Evolutionary conservation across 2,797 vertebrate species (phyloP).

Genomic region (Thamnophis elegans): DNA sequence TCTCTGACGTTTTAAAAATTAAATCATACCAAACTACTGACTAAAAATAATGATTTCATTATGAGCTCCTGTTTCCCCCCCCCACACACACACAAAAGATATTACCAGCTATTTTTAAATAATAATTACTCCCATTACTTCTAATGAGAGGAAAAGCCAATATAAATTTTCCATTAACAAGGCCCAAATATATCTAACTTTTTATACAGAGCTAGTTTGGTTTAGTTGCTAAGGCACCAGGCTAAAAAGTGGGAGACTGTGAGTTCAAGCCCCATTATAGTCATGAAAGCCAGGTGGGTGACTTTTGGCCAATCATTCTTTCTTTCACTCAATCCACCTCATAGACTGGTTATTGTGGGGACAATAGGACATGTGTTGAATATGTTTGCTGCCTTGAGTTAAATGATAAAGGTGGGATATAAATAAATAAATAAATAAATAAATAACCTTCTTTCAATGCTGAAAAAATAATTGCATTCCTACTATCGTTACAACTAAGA

Average conservation of each 20-base stretch:
- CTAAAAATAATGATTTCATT: neutral
- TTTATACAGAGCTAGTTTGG: neutral
- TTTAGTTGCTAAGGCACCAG: neutral
- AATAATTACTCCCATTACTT: neutral
- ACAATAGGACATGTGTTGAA: neutral
- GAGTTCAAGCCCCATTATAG: neutral
- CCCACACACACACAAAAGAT: neutral
- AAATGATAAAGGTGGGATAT: neutral
- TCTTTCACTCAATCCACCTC: neutral
- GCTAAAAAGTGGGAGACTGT: neutral
- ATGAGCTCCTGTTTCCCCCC: neutral
- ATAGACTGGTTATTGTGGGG: neutral
- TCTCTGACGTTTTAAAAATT: neutral
- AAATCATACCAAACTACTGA: neutral
- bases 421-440: neutral
- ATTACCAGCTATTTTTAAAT: neutral
- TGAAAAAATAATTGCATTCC: neutral
- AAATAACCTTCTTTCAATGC: neutral
- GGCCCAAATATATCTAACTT: neutral
- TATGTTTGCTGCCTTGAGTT: neutral
- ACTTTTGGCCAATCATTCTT: neutral
- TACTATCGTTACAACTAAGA: neutral
- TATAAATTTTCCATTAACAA: neutral
- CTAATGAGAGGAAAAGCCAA: neutral
- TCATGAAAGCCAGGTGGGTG: neutral